Evolutionary conservation across 2,888 invertebrate genomes (phyloP).

Genomic region (Drosophila pseudotakahashii): DNA sequence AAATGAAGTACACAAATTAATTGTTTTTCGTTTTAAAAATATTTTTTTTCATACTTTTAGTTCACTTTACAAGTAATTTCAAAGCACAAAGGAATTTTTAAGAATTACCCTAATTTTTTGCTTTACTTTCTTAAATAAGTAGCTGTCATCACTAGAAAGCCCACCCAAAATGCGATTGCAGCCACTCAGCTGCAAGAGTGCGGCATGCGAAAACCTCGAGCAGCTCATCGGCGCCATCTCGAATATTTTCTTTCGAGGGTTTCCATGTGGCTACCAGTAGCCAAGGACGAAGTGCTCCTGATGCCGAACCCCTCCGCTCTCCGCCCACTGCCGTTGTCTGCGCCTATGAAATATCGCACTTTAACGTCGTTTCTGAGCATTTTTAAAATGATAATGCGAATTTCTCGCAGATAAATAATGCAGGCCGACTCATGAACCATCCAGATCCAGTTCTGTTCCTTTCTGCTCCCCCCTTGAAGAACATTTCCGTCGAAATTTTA

Average conservation of each 20-base stretch:
- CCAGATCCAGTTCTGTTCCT: conserved; percentile 4
- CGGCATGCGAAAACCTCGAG: conserved; percentile 6
- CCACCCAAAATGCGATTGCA: not conserved
- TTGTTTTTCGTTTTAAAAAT: no score
- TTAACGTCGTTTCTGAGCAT: conserved; percentile 57
- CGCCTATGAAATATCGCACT: conserved; percentile 58
- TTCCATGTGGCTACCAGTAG: conserved; percentile 11
- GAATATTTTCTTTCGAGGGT: conserved; percentile 20
- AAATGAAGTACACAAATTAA: no score
- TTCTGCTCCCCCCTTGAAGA: conserved; percentile 7
- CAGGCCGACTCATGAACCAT: conserved; percentile 36
- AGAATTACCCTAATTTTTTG: not conserved
- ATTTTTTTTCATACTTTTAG: no score
- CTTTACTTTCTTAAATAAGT: not conserved
- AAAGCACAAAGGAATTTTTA: no score
- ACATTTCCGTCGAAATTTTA: conserved; percentile 30
- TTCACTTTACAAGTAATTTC: accelerated
- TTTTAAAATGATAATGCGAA: conserved; percentile 62
- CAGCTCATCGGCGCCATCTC: conserved; percentile 24
- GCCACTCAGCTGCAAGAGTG: conserved; percentile 15
- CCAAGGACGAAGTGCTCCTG: conserved; percentile 41
- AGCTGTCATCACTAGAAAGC: conserved; percentile 6
- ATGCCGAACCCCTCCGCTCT: not conserved
- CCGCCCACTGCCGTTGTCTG: conserved; percentile 13
- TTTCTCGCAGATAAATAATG: conserved; percentile 50